Evolutionary conservation across 2,113 vertebrate genomes (phyloP).

Genomic region (Petroica traversi): DNA sequence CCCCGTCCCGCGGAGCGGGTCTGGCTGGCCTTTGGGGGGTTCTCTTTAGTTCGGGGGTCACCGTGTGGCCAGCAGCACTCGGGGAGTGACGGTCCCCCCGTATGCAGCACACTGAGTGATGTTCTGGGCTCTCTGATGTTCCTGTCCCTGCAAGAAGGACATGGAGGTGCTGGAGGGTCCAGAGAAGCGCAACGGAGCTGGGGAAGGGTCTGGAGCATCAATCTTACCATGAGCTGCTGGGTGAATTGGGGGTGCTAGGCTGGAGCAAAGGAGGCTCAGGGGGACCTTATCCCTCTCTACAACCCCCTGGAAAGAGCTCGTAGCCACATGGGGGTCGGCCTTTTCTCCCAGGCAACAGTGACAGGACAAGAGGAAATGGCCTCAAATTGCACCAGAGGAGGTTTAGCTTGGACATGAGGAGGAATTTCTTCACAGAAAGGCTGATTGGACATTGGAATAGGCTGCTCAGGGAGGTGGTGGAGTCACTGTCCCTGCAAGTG

Average conservation of each 20-base stretch:
- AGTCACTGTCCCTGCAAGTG: not conserved
- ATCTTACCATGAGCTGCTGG: fast-evolving
- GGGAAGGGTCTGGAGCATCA: not conserved
- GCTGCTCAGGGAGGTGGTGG: not conserved
- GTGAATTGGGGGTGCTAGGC: not conserved
- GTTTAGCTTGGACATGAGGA: not conserved
- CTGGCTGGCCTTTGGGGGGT: fast-evolving
- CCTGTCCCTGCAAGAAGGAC: fast-evolving
- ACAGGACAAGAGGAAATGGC: not conserved
- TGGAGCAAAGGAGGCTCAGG: not conserved
- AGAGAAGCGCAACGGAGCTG: not conserved
- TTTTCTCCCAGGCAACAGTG: not conserved
- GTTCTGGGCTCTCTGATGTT: not conserved
- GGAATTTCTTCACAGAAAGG: not conserved
- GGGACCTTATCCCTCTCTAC: not conserved
- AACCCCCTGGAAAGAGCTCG: not conserved
- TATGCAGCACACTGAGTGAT: fast-evolving
- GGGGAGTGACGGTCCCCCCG: fast-evolving
- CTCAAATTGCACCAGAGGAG: not conserved
- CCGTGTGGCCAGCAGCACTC: not conserved
- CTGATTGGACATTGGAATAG: not conserved
- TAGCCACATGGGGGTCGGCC: too few species aligned
- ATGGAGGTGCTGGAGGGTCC: not conserved
- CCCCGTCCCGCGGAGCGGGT: too few species aligned
- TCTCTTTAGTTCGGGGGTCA: fast-evolving